A percentile compares a stretch with the other conserved stretches of the same genome.
phyloP scores from a whole-genome alignment of 2,113 vertebrate species.

The Pelecanoides urinatrix region DNA sequence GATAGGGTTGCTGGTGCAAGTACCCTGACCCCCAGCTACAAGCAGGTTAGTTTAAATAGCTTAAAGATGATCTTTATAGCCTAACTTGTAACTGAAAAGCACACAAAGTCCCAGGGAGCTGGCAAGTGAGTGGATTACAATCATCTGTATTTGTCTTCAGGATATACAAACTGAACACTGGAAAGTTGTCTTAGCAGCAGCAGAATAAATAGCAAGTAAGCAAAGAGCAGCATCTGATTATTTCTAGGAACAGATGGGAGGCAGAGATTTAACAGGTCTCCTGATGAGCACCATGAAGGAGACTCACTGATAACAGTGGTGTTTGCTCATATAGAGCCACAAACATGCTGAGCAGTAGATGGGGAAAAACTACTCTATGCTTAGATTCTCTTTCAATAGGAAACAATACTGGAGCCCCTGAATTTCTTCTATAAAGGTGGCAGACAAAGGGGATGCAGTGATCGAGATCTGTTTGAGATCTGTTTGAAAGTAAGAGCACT shows the following conservation, averaged over 20 bases:
- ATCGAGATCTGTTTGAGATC: neutral
- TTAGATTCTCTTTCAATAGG: neutral
- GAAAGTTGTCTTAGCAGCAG: neutral
- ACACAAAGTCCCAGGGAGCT: neutral
- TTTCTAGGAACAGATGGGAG: conserved; percentile 13
- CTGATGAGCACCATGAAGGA: neutral
- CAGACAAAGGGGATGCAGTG: neutral
- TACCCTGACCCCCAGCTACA: neutral
- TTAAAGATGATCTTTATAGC: neutral
- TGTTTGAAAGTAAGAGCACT: neutral
- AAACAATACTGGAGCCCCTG: neutral
- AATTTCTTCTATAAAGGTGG: neutral
- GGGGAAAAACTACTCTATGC: neutral
- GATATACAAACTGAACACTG: neutral
- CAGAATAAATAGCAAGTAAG: neutral
- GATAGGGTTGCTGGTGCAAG: neutral
- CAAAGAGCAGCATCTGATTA: conserved; percentile 23
- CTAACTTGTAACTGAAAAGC: neutral
- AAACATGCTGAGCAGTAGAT: neutral
- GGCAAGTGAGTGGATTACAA: neutral
- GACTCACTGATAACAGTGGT: neutral
- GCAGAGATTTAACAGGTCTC: neutral
- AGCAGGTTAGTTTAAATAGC: neutral
- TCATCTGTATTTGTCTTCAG: neutral
- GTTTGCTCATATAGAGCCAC: neutral